Percentiles rank a stretch among this genome's conserved stretches.
These are phyloP conservation scores for Philaenus spumarius DNA, from an alignment of 1,140 invertebrate species.

Conservation along the genomic window DNA sequence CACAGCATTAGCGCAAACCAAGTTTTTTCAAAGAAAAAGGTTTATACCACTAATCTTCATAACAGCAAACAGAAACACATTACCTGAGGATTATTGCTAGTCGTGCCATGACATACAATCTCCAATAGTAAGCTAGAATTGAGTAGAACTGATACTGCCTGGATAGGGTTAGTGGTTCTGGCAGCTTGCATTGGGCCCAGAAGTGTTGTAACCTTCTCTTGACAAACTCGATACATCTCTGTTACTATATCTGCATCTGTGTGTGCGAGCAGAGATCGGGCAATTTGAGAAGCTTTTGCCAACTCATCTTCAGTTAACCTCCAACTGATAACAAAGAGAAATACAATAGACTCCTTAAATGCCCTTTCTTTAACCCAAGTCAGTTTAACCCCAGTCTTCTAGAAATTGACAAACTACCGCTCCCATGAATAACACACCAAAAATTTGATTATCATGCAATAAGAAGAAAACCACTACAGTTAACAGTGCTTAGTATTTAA, in stretches of 20 bases:
- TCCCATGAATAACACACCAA: too few species aligned
- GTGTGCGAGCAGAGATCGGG: not conserved
- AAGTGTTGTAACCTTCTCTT: not conserved
- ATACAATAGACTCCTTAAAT: too few species aligned
- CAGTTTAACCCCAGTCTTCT: too few species aligned
- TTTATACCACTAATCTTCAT: too few species aligned
- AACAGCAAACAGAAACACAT: too few species aligned
- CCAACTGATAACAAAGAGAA: not conserved
- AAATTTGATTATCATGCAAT: too few species aligned
- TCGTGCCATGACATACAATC: conserved; percentile 53
- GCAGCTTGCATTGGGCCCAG: conserved; percentile 3
- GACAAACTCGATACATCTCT: not conserved
- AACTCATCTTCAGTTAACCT: not conserved
- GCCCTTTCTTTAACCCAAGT: too few species aligned
- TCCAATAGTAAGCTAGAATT: conserved; percentile 50
- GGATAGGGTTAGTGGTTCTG: conserved; percentile 32
- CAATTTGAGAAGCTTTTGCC: not conserved
- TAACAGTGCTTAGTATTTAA: too few species aligned
- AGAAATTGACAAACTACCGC: too few species aligned
- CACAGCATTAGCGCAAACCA: too few species aligned
- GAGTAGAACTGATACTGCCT: conserved; percentile 45
- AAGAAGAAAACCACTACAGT: too few species aligned
- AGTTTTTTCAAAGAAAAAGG: too few species aligned
- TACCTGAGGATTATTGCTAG: conserved; percentile 34
- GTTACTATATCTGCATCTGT: not conserved